phyloP scores from a whole-genome alignment of 2,888 invertebrate species.

The Tholera decimalis region DNA sequence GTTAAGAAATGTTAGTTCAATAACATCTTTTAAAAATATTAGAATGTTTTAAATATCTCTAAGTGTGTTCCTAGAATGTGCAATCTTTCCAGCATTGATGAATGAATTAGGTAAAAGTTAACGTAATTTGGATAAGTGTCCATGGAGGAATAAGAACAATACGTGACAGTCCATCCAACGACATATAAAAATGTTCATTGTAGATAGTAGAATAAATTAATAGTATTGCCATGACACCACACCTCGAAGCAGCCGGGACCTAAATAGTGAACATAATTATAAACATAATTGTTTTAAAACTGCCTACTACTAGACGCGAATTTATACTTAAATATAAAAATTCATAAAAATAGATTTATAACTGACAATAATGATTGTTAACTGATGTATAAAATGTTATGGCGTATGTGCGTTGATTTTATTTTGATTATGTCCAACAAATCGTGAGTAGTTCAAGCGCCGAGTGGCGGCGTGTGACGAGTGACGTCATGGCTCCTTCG shows the following conservation, averaged over 20 bases:
- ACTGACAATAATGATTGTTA: conserved; percentile 92
- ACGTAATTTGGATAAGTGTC: conserved; percentile 45
- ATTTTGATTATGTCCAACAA: conserved; percentile 83
- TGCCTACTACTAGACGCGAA: conserved; percentile 91
- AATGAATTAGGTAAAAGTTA: conserved; percentile 37
- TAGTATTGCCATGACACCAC: conserved; percentile 68
- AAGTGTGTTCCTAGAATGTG: conserved; percentile 55
- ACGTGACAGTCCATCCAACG: conserved; percentile 60
- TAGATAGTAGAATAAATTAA: conserved; percentile 51
- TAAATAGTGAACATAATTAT: conserved; percentile 83
- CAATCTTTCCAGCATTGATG: conserved; percentile 37
- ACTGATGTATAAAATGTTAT: conserved; percentile 91
- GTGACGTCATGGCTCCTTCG: conserved; percentile 28
- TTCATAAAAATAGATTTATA: conserved; percentile 91
- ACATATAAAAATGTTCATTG: conserved; percentile 45
- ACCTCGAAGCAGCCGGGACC: conserved; percentile 75
- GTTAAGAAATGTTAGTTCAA: conserved; percentile 21
- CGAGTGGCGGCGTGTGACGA: conserved; percentile 67
- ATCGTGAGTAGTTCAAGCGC: conserved; percentile 82
- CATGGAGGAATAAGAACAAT: conserved; percentile 57
- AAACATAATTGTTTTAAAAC: conserved; percentile 89
- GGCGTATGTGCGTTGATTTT: conserved; percentile 86
- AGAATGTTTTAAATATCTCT: conserved; percentile 28
- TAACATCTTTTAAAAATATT: conserved; percentile 25
- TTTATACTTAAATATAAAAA: conserved; percentile 90